Evolutionary conservation across 2,797 vertebrate genomes (phyloP).

Genomic region (Pangasius mekongensis): DNA sequence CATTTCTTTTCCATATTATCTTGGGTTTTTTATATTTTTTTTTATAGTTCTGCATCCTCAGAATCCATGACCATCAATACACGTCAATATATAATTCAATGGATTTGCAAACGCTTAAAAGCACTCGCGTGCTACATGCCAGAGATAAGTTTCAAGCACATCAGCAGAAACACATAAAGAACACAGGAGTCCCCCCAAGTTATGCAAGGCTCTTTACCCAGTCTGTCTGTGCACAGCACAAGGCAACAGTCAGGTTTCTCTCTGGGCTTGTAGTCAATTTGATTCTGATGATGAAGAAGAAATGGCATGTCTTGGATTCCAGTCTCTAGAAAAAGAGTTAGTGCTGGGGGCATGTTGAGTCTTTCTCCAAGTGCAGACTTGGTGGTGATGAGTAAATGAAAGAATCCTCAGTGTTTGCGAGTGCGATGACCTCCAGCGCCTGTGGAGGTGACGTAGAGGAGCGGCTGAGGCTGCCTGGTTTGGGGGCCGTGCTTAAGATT

Average conservation of each 20-base stretch:
- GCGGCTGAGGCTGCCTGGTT: slow-evolving; percentile 69
- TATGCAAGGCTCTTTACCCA: neutral
- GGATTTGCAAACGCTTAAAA: slow-evolving; percentile 44
- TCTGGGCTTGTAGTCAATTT: neutral
- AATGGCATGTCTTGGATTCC: slow-evolving; percentile 3
- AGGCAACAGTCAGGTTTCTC: slow-evolving; percentile 19
- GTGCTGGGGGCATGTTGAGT: slow-evolving; percentile 52
- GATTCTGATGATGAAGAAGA: neutral
- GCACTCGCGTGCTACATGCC: slow-evolving; percentile 37
- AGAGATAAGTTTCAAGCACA: slow-evolving; percentile 34
- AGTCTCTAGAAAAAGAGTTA: slow-evolving; percentile 6
- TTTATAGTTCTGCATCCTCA: slow-evolving; percentile 36
- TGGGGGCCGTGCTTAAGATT: slow-evolving; percentile 72
- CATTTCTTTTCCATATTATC: slow-evolving; percentile 21
- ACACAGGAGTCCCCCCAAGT: neutral
- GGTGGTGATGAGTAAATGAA: neutral
- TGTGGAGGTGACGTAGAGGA: slow-evolving; percentile 72
- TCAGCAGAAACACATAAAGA: slow-evolving; percentile 25
- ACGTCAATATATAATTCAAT: slow-evolving; percentile 28
- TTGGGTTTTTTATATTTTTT: slow-evolving; percentile 24
- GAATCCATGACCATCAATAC: slow-evolving; percentile 45
- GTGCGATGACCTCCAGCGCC: slow-evolving; percentile 69
- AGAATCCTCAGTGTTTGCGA: slow-evolving; percentile 67
- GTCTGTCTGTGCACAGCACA: slow-evolving; percentile 11
- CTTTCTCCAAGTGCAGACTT: neutral